phyloP scores from a whole-genome alignment of 2,888 invertebrate species.

The Amphimallon solstitiale region DNA sequence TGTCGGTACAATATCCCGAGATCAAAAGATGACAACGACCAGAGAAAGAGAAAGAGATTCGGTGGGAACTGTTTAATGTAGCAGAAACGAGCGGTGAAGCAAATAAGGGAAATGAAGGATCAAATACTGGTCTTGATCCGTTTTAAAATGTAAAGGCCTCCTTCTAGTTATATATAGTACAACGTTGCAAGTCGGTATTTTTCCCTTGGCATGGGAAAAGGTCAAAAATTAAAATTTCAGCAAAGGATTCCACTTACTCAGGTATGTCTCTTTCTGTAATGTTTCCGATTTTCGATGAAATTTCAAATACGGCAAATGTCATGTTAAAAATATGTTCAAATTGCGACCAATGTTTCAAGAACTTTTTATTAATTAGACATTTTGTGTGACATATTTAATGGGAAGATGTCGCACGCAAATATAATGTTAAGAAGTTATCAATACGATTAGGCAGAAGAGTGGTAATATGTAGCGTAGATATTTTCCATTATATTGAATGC shows the following conservation, averaged over 20 bases:
- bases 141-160: constrained; percentile 11
- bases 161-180: no score
- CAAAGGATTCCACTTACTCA: background rate
- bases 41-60: background rate
- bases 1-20: constrained; percentile 6
- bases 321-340: no score
- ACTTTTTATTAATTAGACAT: no score
- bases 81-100: constrained; percentile 22
- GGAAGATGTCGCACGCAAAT: no score
- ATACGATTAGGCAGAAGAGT: no score
- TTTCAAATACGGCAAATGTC: no score
- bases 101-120: constrained; percentile 22
- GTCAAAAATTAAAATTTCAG: constrained; percentile 6
- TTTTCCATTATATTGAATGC: no score
- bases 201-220: background rate
- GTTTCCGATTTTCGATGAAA: constrained; percentile 13
- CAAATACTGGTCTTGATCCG: constrained; percentile 9
- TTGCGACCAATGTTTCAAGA: no score
- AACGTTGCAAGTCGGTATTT: no score
- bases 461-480: no score
- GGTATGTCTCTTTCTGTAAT: background rate
- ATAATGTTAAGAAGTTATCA: no score
- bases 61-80: constrained; percentile 19
- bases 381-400: no score
- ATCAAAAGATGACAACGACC: constrained; percentile 25